phyloP scores from a whole-genome alignment of 2,888 invertebrate genomes.

The Drosophila tanythrix region DNA sequence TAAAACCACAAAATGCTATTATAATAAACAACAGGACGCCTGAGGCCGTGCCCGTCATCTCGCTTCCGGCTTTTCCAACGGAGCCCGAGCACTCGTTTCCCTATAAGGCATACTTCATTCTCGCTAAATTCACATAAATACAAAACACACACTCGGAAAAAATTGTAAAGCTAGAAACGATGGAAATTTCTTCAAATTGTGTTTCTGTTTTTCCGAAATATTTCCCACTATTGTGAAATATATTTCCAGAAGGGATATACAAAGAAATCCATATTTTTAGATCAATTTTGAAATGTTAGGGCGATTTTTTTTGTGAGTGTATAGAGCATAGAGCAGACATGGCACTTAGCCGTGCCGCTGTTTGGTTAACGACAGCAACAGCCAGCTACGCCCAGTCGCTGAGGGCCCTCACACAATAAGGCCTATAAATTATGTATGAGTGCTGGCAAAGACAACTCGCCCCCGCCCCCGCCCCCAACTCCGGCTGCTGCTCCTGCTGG shows the following conservation, averaged over 20 bases:
- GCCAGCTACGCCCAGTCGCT: slow-evolving; percentile 49
- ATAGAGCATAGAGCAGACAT: slow-evolving; percentile 29
- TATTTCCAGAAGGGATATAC: background rate
- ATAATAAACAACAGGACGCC: slow-evolving; percentile 70
- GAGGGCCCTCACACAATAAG: slow-evolving; percentile 50
- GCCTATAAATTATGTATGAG: slow-evolving; percentile 76
- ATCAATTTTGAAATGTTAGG: background rate
- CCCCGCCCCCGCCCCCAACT: background rate
- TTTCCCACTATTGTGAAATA: background rate
- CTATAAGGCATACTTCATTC: slow-evolving; percentile 6
- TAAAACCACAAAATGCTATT: slow-evolving; percentile 74
- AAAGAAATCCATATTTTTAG: background rate
- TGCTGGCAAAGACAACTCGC: slow-evolving; percentile 35
- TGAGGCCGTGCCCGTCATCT: slow-evolving; percentile 40
- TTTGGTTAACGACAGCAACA: slow-evolving; percentile 70
- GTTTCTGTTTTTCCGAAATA: background rate
- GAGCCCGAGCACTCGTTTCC: slow-evolving; percentile 10
- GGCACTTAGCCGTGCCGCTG: slow-evolving; percentile 67
- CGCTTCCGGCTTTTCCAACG: slow-evolving; percentile 59
- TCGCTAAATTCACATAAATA: background rate
- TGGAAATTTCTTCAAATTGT: background rate
- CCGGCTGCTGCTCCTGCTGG: slow-evolving; percentile 7
- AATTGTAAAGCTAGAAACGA: accelerated
- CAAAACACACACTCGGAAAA: background rate
- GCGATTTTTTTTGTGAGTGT: background rate